Conservation (phyloP, 2,113 vertebrate genomes). For the Grammomys dolichurus region DNA sequence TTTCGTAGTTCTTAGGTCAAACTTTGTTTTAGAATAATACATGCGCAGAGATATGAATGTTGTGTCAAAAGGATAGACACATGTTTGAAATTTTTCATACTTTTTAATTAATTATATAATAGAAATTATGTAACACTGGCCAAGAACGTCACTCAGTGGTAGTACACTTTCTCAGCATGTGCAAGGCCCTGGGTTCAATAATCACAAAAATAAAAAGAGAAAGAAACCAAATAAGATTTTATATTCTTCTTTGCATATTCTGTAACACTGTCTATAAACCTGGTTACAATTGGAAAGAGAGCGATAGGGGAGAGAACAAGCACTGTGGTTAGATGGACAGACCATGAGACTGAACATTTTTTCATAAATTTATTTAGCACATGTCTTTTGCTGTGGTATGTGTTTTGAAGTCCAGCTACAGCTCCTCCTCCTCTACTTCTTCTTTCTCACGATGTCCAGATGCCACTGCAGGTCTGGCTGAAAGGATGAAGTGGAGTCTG, state of each 20-base stretch:
- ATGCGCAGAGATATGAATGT: neutral
- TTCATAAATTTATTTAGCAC: neutral
- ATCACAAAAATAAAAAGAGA: neutral
- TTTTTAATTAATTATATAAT: neutral
- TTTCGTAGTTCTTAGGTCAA: neutral
- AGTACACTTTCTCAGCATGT: neutral
- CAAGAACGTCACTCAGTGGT: neutral
- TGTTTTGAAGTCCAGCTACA: too few relatives aligned
- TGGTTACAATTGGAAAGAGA: neutral
- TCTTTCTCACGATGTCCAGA: too few relatives aligned
- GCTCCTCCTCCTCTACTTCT: too few relatives aligned
- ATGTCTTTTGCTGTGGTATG: neutral
- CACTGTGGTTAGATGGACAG: neutral
- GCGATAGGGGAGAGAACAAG: neutral
- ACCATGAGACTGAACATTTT: too few relatives aligned
- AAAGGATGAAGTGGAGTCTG: too few relatives aligned
- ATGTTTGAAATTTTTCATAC: constrained; percentile 21
- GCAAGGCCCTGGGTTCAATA: neutral
- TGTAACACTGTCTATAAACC: neutral
- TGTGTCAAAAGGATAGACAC: neutral
- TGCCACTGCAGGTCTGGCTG: too few relatives aligned
- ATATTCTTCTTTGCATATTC: neutral
- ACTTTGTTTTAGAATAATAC: constrained; percentile 11
- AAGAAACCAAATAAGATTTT: neutral
- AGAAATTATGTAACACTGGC: neutral